A percentile compares a stretch with the other conserved stretches of the same genome.
Evolutionary conservation across 2,888 invertebrate species (phyloP).

Genomic region (Polyommatus icarus): DNA sequence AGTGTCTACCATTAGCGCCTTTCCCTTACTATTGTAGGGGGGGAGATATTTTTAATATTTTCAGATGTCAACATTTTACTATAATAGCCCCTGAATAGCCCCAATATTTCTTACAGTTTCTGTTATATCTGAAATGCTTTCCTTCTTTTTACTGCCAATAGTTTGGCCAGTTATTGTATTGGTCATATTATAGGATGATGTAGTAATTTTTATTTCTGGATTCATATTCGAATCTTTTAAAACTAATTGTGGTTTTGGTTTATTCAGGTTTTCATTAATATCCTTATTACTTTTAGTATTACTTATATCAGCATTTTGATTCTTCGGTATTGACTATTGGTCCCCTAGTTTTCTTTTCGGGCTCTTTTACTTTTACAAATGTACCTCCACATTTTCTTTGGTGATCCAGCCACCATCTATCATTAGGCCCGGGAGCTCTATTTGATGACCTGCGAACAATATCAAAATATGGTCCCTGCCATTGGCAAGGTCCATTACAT

Average conservation of each 20-base stretch:
- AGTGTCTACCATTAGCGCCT: no score
- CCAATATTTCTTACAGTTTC: conserved; percentile 52
- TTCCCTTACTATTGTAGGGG: conserved; percentile 27
- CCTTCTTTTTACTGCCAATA: conserved; percentile 40
- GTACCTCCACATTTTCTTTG: conserved; percentile 88
- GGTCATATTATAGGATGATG: conserved; percentile 44
- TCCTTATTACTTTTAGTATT: conserved; percentile 45
- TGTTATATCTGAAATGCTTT: conserved; percentile 42
- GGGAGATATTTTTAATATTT: conserved; percentile 28
- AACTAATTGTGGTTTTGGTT: conserved; percentile 39
- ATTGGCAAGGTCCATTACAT: conserved; percentile 93
- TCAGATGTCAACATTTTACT: conserved; percentile 46
- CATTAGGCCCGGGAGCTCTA: conserved; percentile 91
- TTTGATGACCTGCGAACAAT: conserved; percentile 92
- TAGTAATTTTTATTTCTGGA: conserved; percentile 42
- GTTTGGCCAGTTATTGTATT: conserved; percentile 47
- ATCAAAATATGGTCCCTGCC: conserved; percentile 90
- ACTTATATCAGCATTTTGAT: conserved; percentile 56
- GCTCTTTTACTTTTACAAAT: conserved; percentile 92
- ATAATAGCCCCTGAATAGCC: no score
- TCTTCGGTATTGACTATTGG: conserved; percentile 42
- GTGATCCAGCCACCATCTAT: conserved; percentile 93
- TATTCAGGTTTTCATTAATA: conserved; percentile 37
- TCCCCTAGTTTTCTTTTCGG: conserved; percentile 69
- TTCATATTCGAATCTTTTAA: conserved; percentile 48